A percentile compares a stretch with the other conserved stretches of the same genome.
Evolutionary conservation across 1,140 invertebrate species (phyloP).

Genomic region (Bursaphelenchus mucronatus): DNA sequence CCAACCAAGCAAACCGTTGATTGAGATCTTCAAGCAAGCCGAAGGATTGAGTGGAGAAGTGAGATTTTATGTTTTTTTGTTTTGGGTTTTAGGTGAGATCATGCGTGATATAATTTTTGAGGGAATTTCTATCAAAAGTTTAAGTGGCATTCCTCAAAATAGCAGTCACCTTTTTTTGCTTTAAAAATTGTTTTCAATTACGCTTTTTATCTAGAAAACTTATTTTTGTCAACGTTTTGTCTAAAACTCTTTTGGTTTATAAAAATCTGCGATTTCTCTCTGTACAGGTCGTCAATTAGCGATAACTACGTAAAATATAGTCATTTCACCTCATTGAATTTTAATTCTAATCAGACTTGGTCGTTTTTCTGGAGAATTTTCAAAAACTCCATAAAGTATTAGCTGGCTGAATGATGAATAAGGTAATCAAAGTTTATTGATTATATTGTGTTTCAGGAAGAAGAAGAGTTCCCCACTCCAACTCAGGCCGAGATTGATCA

Average conservation of each 20-base stretch:
- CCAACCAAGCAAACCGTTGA: conserved; percentile 53
- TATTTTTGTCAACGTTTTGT: not conserved
- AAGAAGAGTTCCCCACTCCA: conserved; percentile 48
- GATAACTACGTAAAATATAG: too few species aligned
- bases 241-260: conserved; percentile 15
- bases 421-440: too few species aligned
- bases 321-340: too few species aligned
- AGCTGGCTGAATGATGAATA: too few species aligned
- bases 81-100: not conserved
- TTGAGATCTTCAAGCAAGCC: conserved; percentile 54
- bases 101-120: not conserved
- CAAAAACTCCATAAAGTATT: too few species aligned
- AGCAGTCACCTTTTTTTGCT: too few species aligned
- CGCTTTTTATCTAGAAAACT: not conserved
- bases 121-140: too few species aligned
- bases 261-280: conserved; percentile 1
- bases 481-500: conserved; percentile 41
- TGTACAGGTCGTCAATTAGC: conserved; percentile 19
- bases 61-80: conserved; percentile 20
- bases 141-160: too few species aligned
- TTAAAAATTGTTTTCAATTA: conserved; percentile 2
- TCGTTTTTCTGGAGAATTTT: too few species aligned
- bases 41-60: conserved; percentile 44
- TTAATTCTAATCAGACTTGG: too few species aligned
- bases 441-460: conserved; percentile 21